Conservation (phyloP, 2,888 invertebrate genomes). For the Dioctria linearis region DNA sequence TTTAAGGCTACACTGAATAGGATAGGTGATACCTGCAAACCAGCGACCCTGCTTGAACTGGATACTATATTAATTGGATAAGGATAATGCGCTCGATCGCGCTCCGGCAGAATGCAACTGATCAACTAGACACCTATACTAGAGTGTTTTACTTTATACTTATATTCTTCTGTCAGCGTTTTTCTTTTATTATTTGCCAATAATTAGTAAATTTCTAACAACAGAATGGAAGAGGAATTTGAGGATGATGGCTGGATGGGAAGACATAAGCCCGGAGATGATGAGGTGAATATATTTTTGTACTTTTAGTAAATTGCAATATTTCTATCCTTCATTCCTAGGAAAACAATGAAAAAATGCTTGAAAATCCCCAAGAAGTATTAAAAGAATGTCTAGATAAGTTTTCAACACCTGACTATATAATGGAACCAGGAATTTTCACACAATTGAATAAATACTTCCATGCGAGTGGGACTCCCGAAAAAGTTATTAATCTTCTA, state of each 20-base stretch:
- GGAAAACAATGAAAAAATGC: slow-evolving; percentile 80
- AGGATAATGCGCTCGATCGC: too few species aligned
- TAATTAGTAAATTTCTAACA: too few species aligned
- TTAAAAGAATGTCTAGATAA: slow-evolving; percentile 92
- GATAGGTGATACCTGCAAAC: too few species aligned
- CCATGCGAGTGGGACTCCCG: slow-evolving; percentile 92
- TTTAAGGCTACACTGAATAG: too few species aligned
- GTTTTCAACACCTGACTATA: slow-evolving; percentile 94
- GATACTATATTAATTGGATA: too few species aligned
- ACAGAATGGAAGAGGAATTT: slow-evolving; percentile 68
- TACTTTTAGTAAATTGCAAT: background rate
- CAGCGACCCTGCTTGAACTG: too few species aligned
- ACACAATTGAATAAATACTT: slow-evolving; percentile 89
- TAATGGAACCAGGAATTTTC: slow-evolving; percentile 98
- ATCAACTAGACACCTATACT: too few species aligned
- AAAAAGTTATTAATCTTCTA: slow-evolving; percentile 94
- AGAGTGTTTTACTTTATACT: too few species aligned
- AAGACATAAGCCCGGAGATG: slow-evolving; percentile 59
- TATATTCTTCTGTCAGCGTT: too few species aligned
- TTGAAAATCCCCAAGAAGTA: slow-evolving; percentile 90
- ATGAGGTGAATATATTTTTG: slow-evolving; percentile 34
- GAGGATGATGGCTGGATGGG: slow-evolving; percentile 69
- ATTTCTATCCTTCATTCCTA: slow-evolving; percentile 64
- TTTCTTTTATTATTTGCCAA: too few species aligned
- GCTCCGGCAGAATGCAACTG: too few species aligned